Evolutionary conservation across 1,140 invertebrate species (phyloP).

Genomic region (Pemphigus obesinymphae): DNA sequence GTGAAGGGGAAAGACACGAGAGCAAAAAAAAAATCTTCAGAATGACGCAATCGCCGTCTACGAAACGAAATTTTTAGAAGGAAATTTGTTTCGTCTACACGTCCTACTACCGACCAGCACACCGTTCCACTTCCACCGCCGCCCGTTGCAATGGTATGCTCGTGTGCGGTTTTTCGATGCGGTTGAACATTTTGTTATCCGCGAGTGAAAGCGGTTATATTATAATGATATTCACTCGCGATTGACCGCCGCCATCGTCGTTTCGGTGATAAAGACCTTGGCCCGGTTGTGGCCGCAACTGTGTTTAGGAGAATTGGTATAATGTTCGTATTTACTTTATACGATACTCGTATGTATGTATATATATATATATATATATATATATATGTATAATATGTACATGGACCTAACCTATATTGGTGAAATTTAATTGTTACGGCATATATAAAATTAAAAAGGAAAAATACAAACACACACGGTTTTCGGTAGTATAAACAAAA

Average conservation of each 20-base stretch:
- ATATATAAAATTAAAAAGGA: neutral
- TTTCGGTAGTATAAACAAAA: neutral
- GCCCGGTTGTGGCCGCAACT: slow-evolving; percentile 14
- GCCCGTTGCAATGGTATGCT: neutral
- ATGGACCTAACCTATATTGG: too few species aligned
- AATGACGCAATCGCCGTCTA: neutral
- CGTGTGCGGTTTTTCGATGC: neutral
- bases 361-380: too few species aligned
- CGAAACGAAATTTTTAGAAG: neutral
- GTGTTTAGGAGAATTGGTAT: too few species aligned
- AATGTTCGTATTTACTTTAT: too few species aligned
- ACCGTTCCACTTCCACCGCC: neutral
- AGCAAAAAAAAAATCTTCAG: neutral
- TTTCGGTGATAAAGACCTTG: neutral
- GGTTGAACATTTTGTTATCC: neutral
- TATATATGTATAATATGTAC: neutral
- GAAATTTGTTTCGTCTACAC: neutral
- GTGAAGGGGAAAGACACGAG: neutral
- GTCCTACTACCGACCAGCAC: too few species aligned
- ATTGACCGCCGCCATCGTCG: neutral
- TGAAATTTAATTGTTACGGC: neutral
- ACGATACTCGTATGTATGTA: too few species aligned
- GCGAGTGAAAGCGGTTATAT: neutral
- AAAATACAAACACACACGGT: neutral
- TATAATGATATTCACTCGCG: too few species aligned